phyloP scores from a whole-genome alignment of 64 coral and sea anemone species.

The Trachythela sp. region DNA sequence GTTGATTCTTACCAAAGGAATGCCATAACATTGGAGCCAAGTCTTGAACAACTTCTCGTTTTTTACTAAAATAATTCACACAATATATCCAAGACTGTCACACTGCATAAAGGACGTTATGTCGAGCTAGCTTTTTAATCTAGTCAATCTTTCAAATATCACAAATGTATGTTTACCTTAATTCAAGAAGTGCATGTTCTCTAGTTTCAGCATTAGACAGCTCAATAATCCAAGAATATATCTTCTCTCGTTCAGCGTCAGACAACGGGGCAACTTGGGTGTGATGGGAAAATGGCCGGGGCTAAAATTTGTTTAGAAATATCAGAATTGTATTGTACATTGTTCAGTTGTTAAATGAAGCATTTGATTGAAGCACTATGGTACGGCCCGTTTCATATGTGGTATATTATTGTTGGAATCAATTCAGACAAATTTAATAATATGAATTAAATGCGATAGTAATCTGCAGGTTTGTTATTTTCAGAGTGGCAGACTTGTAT shows the following conservation, averaged over 20 bases:
- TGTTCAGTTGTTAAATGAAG: too few relatives aligned
- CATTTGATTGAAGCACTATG: too few relatives aligned
- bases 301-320: constrained; percentile 70
- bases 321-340: too few relatives aligned
- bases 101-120: too few relatives aligned
- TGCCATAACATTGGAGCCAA: constrained; percentile 99
- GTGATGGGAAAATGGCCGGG: constrained; percentile 52
- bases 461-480: too few relatives aligned
- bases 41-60: constrained; percentile 93
- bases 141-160: not conserved
- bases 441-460: too few relatives aligned
- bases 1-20: constrained; percentile 78
- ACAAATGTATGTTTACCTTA: constrained; percentile 53
- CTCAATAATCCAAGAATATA: constrained; percentile 89
- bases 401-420: too few relatives aligned
- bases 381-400: too few relatives aligned
- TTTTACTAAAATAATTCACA: constrained; percentile 65
- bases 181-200: constrained; percentile 97
- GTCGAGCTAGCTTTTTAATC: not conserved
- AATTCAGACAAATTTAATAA: too few relatives aligned
- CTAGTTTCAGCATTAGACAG: constrained; percentile 87
- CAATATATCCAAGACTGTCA: too few relatives aligned
- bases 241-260: constrained; percentile 93
- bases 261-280: constrained; percentile 73
- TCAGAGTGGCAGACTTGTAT: too few relatives aligned